These are phyloP conservation scores for Papilio elwesi DNA, from an alignment of 2,888 invertebrate species.

Conservation along the genomic window DNA sequence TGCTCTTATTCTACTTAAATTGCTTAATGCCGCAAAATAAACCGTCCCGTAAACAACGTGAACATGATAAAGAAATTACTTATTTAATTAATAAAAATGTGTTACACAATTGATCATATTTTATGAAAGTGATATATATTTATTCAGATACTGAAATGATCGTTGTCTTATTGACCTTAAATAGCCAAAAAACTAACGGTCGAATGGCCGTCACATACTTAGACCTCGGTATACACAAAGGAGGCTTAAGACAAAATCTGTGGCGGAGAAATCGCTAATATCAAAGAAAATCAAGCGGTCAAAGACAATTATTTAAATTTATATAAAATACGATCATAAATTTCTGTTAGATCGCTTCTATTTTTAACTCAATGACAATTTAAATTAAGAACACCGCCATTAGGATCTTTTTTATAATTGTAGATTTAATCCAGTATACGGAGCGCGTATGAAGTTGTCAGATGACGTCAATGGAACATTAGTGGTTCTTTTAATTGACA, in stretches of 20 bases:
- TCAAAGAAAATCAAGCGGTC: neutral
- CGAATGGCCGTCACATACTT: slow-evolving; percentile 21
- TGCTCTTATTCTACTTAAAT: slow-evolving; percentile 18
- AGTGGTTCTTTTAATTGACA: slow-evolving; percentile 49
- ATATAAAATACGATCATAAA: slow-evolving; percentile 16
- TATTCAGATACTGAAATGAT: slow-evolving; percentile 14
- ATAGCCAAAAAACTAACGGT: slow-evolving; percentile 23
- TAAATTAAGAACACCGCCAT: slow-evolving; percentile 31
- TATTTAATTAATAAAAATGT: neutral
- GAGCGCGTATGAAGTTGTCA: slow-evolving; percentile 27
- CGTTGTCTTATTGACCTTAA: slow-evolving; percentile 20
- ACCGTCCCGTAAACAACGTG: slow-evolving; percentile 10
- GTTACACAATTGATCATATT: slow-evolving; percentile 1
- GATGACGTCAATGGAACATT: slow-evolving; percentile 34
- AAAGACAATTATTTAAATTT: slow-evolving; percentile 12
- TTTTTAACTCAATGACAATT: slow-evolving; percentile 33
- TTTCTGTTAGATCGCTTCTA: slow-evolving; percentile 21
- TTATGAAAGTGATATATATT: neutral
- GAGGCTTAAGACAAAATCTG: slow-evolving; percentile 13
- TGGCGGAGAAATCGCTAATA: slow-evolving; percentile 20
- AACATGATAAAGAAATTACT: neutral
- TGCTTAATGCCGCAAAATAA: slow-evolving; percentile 1
- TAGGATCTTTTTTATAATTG: slow-evolving; percentile 21
- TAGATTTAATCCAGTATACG: slow-evolving; percentile 23
- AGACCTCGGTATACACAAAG: slow-evolving; percentile 22